Evolutionary conservation across 2,113 vertebrate genomes (phyloP).

Genomic region (Corythaixoides concolor): DNA sequence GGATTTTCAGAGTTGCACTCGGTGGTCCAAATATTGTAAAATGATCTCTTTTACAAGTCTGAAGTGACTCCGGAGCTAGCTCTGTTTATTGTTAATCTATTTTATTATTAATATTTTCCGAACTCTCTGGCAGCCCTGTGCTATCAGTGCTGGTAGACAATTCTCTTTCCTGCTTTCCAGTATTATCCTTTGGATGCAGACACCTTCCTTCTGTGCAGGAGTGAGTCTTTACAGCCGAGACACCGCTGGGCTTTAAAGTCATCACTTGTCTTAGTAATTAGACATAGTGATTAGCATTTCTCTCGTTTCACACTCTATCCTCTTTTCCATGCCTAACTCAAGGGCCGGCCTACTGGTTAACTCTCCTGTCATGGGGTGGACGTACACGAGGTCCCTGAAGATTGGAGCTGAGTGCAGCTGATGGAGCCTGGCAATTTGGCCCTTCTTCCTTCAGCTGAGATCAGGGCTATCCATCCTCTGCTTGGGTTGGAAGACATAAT

Average conservation of each 20-base stretch:
- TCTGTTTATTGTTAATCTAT: background rate
- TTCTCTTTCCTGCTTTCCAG: background rate
- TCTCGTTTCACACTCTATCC: background rate
- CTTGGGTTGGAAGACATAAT: background rate
- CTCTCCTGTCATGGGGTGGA: no score
- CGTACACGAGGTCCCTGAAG: background rate
- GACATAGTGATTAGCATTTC: background rate
- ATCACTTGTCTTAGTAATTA: background rate
- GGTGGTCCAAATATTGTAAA: background rate
- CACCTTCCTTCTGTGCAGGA: background rate
- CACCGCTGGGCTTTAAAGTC: background rate
- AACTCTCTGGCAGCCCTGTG: background rate
- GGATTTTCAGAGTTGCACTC: background rate
- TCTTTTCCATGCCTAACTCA: background rate
- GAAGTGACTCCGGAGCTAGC: background rate
- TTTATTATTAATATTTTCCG: background rate
- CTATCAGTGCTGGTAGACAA: background rate
- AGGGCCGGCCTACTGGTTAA: rapidly evolving
- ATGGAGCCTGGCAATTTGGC: background rate
- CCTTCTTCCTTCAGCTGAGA: background rate
- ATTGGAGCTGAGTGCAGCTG: background rate
- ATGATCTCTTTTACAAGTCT: background rate
- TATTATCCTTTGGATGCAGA: background rate
- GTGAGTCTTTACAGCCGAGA: background rate
- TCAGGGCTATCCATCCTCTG: background rate